phyloP scores from a whole-genome alignment of 2,113 vertebrate species.

The Pachypanchax playfairii region DNA sequence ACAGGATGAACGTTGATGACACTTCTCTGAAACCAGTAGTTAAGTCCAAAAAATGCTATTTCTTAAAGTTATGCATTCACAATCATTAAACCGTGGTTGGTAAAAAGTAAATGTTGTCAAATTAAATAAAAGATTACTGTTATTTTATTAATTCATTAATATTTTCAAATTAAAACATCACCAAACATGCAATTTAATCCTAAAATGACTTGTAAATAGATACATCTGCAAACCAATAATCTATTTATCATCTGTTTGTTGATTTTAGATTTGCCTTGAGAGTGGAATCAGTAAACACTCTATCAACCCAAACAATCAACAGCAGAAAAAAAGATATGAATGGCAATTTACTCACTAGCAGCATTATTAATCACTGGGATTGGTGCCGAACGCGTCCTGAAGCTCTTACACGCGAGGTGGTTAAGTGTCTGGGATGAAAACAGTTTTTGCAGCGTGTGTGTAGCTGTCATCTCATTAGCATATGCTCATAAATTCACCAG shows the following conservation, averaged over 20 bases:
- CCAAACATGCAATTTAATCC: not conserved
- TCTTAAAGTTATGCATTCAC: too few species aligned
- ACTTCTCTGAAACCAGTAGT: too few species aligned
- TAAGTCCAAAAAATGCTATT: too few species aligned
- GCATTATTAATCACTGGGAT: conserved; percentile 58
- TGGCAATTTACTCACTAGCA: conserved; percentile 47
- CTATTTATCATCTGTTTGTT: conserved; percentile 26
- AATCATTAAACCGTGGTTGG: too few species aligned
- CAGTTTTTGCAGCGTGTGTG: conserved; percentile 47
- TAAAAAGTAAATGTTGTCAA: not conserved
- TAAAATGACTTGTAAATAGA: not conserved
- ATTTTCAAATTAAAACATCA: not conserved
- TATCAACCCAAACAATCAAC: conserved; percentile 50
- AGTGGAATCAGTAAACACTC: conserved; percentile 45
- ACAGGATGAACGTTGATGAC: too few species aligned
- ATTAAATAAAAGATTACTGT: not conserved
- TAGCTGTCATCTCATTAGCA: conserved; percentile 55
- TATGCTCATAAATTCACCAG: conserved; percentile 49
- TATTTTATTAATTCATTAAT: too few species aligned
- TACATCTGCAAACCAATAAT: not conserved
- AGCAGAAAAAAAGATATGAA: conserved; percentile 59
- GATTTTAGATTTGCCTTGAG: conserved; percentile 35
- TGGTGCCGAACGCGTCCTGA: conserved; percentile 10
- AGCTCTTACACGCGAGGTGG: conserved; percentile 48
- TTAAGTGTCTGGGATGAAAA: conserved; percentile 52